Evolutionary conservation across 2,888 invertebrate species (phyloP).

Genomic region (Ephialtes manifestator): DNA sequence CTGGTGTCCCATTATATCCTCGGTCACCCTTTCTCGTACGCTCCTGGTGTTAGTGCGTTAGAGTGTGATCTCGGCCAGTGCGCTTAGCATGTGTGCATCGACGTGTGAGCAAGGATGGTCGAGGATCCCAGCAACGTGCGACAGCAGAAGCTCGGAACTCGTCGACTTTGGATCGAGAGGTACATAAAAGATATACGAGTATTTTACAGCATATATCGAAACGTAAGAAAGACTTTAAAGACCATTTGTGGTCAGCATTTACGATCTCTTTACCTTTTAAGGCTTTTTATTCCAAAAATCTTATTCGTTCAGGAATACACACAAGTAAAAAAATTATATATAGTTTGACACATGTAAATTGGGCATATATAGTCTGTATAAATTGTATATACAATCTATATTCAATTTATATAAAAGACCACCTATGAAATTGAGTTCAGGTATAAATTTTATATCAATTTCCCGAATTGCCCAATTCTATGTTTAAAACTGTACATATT

Average conservation of each 20-base stretch:
- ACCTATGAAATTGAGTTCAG: too few species aligned
- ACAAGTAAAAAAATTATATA: too few species aligned
- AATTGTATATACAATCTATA: too few species aligned
- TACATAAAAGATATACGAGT: slow-evolving; percentile 12
- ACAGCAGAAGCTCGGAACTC: slow-evolving; percentile 39
- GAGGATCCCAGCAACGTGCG: slow-evolving; percentile 29
- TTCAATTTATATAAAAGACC: too few species aligned
- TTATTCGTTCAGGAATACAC: too few species aligned
- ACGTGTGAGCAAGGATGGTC: slow-evolving; percentile 40
- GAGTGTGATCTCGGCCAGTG: slow-evolving; percentile 59
- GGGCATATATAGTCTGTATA: too few species aligned
- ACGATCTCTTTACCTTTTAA: background rate
- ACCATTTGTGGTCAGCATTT: too few species aligned
- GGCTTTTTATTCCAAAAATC: background rate
- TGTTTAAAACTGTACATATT: too few species aligned
- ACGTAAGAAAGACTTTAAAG: too few species aligned
- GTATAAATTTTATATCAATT: too few species aligned
- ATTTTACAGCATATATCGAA: background rate
- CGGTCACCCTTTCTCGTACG: background rate
- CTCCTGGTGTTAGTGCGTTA: slow-evolving; percentile 46
- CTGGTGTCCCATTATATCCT: slow-evolving; percentile 22
- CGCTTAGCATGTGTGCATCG: slow-evolving; percentile 41
- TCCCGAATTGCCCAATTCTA: too few species aligned
- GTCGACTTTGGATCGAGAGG: slow-evolving; percentile 56
- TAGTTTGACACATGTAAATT: too few species aligned